phyloP scores from a whole-genome alignment of 2,113 vertebrate species.

The Spermophilus dauricus region DNA sequence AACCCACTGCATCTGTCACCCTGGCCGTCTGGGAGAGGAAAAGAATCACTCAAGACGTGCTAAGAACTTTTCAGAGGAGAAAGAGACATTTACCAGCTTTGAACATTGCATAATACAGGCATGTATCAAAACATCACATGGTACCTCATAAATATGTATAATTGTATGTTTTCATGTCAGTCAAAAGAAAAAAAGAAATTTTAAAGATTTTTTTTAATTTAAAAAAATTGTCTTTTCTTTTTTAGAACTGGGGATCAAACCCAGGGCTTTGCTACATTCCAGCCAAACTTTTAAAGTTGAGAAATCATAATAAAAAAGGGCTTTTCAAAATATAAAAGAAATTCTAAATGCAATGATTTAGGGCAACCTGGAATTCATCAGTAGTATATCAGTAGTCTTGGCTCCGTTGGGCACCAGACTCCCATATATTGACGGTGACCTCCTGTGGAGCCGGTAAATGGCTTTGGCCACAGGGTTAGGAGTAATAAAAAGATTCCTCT shows the following conservation, averaged over 20 bases:
- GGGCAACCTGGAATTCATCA: neutral
- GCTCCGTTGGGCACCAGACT: neutral
- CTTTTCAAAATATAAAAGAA: neutral
- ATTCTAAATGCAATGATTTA: neutral
- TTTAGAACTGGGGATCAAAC: too few relatives aligned
- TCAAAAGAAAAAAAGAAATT: neutral
- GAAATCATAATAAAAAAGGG: neutral
- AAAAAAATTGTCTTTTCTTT: neutral
- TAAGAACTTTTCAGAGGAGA: constrained; percentile 26
- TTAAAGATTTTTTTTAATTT: neutral
- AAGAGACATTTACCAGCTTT: neutral
- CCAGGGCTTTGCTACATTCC: too few relatives aligned
- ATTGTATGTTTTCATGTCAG: neutral
- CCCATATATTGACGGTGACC: neutral
- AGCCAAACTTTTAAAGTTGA: neutral
- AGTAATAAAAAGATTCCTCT: neutral
- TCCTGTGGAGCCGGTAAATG: neutral
- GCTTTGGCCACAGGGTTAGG: neutral
- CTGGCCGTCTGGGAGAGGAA: neutral
- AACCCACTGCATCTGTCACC: neutral
- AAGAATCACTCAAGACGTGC: constrained; percentile 9
- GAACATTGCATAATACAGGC: neutral
- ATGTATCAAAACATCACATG: neutral
- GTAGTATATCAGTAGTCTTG: neutral
- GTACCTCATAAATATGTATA: neutral